phyloP scores from a whole-genome alignment of 2,888 invertebrate species.

The Lycia hirtaria region DNA sequence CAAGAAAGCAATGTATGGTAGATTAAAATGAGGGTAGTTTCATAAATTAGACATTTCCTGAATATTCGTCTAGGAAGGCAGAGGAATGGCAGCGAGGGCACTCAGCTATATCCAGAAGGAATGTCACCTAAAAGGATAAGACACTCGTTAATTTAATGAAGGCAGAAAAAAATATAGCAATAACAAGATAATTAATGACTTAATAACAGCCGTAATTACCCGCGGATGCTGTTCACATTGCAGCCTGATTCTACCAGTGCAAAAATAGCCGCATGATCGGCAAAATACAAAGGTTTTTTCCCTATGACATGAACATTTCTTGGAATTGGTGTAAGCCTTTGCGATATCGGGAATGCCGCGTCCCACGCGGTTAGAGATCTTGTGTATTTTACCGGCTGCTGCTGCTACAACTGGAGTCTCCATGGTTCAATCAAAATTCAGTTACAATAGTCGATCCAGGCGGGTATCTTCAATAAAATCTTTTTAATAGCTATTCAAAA shows the following conservation, averaged over 20 bases:
- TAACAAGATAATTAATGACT: background rate
- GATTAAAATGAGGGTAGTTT: slow-evolving; percentile 4
- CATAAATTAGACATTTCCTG: slow-evolving; percentile 39
- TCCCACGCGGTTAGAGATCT: slow-evolving; percentile 60
- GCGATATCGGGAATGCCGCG: slow-evolving; percentile 71
- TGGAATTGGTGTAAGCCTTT: slow-evolving; percentile 54
- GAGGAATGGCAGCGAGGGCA: slow-evolving; percentile 80
- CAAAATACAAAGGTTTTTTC: slow-evolving; percentile 77
- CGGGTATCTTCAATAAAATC: background rate
- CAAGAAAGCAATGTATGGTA: background rate
- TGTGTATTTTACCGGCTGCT: slow-evolving; percentile 64
- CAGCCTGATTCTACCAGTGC: slow-evolving; percentile 75
- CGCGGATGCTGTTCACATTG: slow-evolving; percentile 73
- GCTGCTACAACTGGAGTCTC: slow-evolving; percentile 74
- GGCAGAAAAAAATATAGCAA: background rate
- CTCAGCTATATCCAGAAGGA: slow-evolving; percentile 76
- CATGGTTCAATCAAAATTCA: slow-evolving; percentile 40
- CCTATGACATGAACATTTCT: slow-evolving; percentile 71
- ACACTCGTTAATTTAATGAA: background rate
- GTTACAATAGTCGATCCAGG: no score
- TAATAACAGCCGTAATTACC: slow-evolving; percentile 46
- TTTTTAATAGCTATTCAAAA: background rate
- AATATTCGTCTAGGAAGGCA: slow-evolving; percentile 71
- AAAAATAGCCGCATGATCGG: slow-evolving; percentile 75
- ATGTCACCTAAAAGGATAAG: slow-evolving; percentile 72